Evolutionary conservation across 2,113 vertebrate genomes (phyloP).

Genomic region (Campylomormyrus tamandua): DNA sequence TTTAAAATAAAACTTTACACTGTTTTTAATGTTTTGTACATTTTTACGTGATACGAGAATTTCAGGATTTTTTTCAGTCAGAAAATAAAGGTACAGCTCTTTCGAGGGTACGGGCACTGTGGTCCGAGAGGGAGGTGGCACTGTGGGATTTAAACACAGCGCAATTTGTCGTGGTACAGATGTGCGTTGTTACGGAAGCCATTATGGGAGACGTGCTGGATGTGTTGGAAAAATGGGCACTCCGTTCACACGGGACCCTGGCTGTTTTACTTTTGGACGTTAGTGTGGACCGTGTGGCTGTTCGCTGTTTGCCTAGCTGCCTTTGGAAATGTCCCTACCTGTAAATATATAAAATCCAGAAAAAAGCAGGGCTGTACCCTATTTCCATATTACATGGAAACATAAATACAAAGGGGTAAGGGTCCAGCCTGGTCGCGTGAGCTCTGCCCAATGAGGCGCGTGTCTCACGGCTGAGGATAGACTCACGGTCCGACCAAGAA

Average conservation of each 20-base stretch:
- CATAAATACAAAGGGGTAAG: neutral
- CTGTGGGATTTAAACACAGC: slow-evolving; percentile 60
- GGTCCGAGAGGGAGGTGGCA: slow-evolving; percentile 40
- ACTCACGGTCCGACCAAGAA: neutral
- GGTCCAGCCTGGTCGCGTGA: neutral
- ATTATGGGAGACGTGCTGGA: slow-evolving; percentile 23
- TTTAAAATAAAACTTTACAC: slow-evolving; percentile 63
- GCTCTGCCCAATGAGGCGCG: neutral
- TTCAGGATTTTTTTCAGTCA: slow-evolving; percentile 92
- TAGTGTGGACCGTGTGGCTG: neutral
- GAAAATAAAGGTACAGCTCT: slow-evolving; percentile 56
- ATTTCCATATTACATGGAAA: neutral
- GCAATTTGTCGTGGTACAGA: slow-evolving; percentile 54
- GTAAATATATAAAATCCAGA: neutral
- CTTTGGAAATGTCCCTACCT: neutral
- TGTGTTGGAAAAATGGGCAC: neutral
- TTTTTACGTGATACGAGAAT: slow-evolving; percentile 91
- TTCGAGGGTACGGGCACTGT: slow-evolving; percentile 60
- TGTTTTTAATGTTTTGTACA: slow-evolving; percentile 76
- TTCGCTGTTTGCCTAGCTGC: neutral
- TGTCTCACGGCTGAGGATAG: neutral
- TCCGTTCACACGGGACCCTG: neutral
- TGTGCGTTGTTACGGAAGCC: slow-evolving; percentile 45
- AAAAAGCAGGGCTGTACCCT: neutral
- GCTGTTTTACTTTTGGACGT: neutral